These are phyloP conservation scores for Copidosoma floridanum DNA, from an alignment of 1,140 invertebrate genomes.

Conservation along the genomic window DNA sequence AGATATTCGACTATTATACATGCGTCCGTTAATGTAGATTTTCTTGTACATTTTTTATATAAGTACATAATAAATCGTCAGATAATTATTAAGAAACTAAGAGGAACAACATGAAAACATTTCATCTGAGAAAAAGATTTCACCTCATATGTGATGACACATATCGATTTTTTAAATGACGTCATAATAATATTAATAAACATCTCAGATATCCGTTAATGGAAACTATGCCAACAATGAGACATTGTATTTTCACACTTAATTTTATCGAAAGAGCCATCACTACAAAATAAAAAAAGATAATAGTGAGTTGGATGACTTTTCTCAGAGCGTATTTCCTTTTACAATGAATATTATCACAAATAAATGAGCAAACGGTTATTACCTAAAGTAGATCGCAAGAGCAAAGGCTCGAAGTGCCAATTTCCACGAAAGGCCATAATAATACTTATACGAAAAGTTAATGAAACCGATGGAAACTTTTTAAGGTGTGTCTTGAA, in stretches of 20 bases:
- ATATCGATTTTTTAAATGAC: conserved; percentile 11
- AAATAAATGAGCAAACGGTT: conserved; percentile 5
- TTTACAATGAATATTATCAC: background rate
- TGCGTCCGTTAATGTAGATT: conserved; percentile 54
- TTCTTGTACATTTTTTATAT: conserved; percentile 57
- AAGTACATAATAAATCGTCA: conserved; percentile 47
- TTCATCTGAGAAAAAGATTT: background rate
- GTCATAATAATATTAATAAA: background rate
- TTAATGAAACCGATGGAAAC: conserved; percentile 7
- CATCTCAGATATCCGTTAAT: no score
- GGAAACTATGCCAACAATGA: background rate
- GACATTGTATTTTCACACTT: no score
- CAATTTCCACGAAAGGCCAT: conserved; percentile 22
- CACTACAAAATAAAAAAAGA: no score
- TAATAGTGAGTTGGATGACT: no score
- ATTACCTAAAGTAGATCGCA: conserved; percentile 32
- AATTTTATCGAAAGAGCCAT: no score
- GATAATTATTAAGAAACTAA: conserved; percentile 29
- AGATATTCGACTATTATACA: conserved; percentile 43
- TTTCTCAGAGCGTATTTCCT: conserved; percentile 8
- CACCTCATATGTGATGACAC: no score
- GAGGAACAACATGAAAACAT: background rate
- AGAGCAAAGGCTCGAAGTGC: conserved; percentile 30
- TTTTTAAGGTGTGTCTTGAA: no score
- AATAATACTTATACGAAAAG: conserved; percentile 16